These are phyloP conservation scores for Trypoxylon attenuatum DNA, from an alignment of 2,888 invertebrate species.

Conservation along the genomic window DNA sequence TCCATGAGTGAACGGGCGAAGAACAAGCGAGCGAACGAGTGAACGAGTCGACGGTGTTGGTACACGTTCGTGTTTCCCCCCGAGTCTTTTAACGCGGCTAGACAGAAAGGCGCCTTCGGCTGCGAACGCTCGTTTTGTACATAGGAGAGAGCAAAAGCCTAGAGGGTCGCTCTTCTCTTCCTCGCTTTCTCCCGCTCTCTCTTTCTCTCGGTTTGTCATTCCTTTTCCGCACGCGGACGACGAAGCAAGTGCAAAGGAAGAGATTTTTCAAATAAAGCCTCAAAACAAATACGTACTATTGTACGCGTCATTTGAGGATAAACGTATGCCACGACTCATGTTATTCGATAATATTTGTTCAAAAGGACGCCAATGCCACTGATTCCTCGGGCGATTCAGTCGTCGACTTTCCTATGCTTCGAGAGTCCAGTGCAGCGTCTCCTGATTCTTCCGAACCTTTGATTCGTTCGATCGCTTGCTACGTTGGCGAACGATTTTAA, in stretches of 20 bases:
- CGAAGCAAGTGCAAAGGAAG: neutral
- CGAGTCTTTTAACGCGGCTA: neutral
- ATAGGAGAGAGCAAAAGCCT: constrained; percentile 1
- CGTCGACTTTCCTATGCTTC: neutral
- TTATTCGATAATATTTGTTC: constrained; percentile 5
- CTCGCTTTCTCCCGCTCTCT: no score
- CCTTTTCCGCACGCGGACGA: neutral
- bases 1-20: neutral
- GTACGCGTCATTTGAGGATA: constrained; percentile 1
- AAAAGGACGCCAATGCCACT: no score
- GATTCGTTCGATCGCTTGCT: no score
- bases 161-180: no score
- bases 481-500: no score
- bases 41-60: neutral
- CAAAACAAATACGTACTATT: constrained; percentile 2
- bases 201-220: no score
- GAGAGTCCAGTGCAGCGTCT: neutral
- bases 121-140: constrained; percentile 11
- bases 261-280: constrained; percentile 18
- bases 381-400: neutral
- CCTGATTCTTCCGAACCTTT: no score
- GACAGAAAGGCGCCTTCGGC: constrained; percentile 15
- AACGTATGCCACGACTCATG: neutral
- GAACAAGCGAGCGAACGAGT: neutral
- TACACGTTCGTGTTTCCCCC: constrained; percentile 1